Evolutionary conservation across 2,888 invertebrate genomes (phyloP).

Genomic region (Hypena proboscidalis): DNA sequence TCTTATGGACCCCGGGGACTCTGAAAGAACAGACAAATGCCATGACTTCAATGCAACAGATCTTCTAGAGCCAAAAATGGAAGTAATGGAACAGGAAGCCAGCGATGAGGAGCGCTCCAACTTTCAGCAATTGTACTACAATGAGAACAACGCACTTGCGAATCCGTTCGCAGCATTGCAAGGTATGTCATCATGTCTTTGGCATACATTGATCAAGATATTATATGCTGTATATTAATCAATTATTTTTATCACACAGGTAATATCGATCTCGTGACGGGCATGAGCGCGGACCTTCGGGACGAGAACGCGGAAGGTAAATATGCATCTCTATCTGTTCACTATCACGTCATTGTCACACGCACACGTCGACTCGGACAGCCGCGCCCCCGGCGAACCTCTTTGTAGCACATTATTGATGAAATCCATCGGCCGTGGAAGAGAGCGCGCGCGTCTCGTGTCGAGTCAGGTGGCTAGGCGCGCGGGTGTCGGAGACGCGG

Average conservation of each 20-base stretch:
- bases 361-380: constrained; percentile 83
- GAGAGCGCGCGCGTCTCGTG: constrained; percentile 70
- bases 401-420: constrained; percentile 46
- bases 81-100: constrained; percentile 88
- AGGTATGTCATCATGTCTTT: constrained; percentile 54
- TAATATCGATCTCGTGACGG: constrained; percentile 80
- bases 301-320: constrained; percentile 81
- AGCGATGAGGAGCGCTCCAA: constrained; percentile 88
- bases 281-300: constrained; percentile 73
- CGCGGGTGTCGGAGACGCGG: constrained; percentile 78
- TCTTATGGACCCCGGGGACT: constrained; percentile 78
- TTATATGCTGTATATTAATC: constrained; percentile 6
- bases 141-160: constrained; percentile 75
- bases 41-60: constrained; percentile 79
- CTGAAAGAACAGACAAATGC: constrained; percentile 71
- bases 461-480: constrained; percentile 71
- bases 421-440: constrained; percentile 52
- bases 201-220: constrained; percentile 4
- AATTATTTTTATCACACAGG: constrained; percentile 54
- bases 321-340: constrained; percentile 52
- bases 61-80: constrained; percentile 88
- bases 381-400: constrained; percentile 85
- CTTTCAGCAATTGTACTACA: constrained; percentile 74
- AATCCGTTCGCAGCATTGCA: constrained; percentile 81
- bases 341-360: constrained; percentile 77